Percentiles rank a stretch among this genome's conserved stretches.
Conservation (phyloP, 2,113 vertebrate genomes). For the Rhagologus leucostigma region DNA sequence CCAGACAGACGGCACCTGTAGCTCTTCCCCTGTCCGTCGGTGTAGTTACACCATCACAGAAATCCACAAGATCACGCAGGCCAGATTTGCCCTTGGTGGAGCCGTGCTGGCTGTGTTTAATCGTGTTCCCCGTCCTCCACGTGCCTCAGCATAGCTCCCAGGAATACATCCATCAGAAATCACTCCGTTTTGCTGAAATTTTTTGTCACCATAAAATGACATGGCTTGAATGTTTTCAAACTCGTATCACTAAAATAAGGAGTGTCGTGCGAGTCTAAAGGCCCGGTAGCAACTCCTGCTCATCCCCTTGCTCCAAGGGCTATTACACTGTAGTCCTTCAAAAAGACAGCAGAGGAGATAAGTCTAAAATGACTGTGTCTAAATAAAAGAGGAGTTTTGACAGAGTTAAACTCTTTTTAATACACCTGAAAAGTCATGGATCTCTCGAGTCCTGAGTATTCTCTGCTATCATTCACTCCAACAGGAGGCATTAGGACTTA, state of each 20-base stretch:
- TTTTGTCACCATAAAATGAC: not conserved
- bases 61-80: not conserved
- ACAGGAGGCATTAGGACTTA: constrained; percentile 31
- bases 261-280: not conserved
- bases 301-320: not conserved
- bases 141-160: not conserved
- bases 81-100: not conserved
- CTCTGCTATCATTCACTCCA: constrained; percentile 27
- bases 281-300: not conserved
- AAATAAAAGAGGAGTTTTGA: not conserved
- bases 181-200: not conserved
- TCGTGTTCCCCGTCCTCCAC: not conserved
- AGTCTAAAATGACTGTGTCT: not conserved
- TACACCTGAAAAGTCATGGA: constrained; percentile 2
- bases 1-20: not conserved
- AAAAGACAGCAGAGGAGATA: not conserved
- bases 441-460: not conserved
- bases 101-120: not conserved
- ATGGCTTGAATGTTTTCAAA: not conserved
- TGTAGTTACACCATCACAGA: not conserved
- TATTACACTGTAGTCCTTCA: not conserved
- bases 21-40: not conserved
- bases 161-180: not conserved
- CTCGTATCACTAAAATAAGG: not conserved
- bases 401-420: not conserved